Base-by-base conservation (phyloP, 2,113 vertebrate species). In the Casuarius casuarius region DNA sequence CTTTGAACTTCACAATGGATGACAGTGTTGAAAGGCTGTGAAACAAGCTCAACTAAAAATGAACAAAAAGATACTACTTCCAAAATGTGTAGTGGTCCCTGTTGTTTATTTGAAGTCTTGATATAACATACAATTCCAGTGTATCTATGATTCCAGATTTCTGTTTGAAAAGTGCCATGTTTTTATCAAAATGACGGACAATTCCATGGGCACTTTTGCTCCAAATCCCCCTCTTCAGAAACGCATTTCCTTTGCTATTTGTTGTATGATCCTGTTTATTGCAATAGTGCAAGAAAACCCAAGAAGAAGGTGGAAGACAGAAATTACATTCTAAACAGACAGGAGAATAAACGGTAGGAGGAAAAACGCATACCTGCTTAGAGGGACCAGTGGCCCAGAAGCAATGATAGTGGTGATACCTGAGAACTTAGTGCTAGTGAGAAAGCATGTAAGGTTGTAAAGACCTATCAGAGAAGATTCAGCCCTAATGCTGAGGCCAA, bases 1-100 rank as follows among this genome's bases (percentile, higher is more conserved):
- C 94, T 97, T 92, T 90, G 92, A 95, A 92, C 85, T 95, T 95
- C 72, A 74, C 83, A 88, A 86, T 44, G 63, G 90, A 93, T 91
- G 68, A 84, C 42, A 63, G 88, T 25, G 68, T 90, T 97, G 92
- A 95, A 96, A 96, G 83, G 88, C 85, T 84, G 83, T 81, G 92
- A 94, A 95, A 95, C 10, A 71, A 72, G 72, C 80, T 92, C 88
- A 54, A 65, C 76, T 74, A 88, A 96, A 92, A 95, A 92, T 61
- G 82, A 90, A 90, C 65, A 70, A 85, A 95, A 87, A 12, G 12
- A 74, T 59, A 75, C 70, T 54, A 59, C 25, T 83, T 83, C 67
- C 84, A 95, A 84, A 31, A 31, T 38, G 80, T 29, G 38, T 63
- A 75, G 91, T 51, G 83, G 77, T 94, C 95, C 85, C 92, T 93